Percentiles rank a stretch among this genome's conserved stretches.
Conservation (phyloP, 2,113 vertebrate species). For the Eleginops maclovinus region DNA sequence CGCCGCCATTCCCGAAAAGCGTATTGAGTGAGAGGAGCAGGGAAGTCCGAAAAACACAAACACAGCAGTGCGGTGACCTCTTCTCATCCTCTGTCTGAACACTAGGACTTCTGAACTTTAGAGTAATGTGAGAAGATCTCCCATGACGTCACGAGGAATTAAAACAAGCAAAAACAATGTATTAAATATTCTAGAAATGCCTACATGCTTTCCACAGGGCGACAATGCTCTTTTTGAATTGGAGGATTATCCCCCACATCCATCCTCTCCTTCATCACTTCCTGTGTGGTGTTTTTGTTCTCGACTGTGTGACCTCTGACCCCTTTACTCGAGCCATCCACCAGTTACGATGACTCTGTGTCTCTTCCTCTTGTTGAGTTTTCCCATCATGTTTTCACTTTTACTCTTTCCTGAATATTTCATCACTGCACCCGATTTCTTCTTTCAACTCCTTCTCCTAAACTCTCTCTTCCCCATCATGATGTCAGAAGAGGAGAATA, state of each 20-base stretch:
- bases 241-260: too few species aligned
- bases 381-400: conserved; percentile 40
- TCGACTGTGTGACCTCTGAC: conserved; percentile 33
- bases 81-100: conserved; percentile 18
- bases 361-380: conserved; percentile 44
- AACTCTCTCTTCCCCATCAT: not conserved
- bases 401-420: conserved; percentile 17
- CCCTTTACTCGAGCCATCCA: conserved; percentile 18
- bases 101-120: not conserved
- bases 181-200: not conserved
- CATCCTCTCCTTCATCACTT: conserved; percentile 58
- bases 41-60: conserved; percentile 37
- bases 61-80: conserved; percentile 23
- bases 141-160: too few species aligned
- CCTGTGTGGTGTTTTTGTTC: conserved; percentile 67
- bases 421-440: not conserved
- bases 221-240: not conserved
- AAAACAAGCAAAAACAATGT: too few species aligned
- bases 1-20: conserved; percentile 21
- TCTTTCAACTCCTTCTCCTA: not conserved
- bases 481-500: not conserved
- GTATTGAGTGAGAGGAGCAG: conserved; percentile 20
- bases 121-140: not conserved
- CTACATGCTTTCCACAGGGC: not conserved
- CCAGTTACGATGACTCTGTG: conserved; percentile 27